A percentile compares a stretch with the other conserved stretches of the same genome.
Conservation (phyloP, 2,113 vertebrate species). For the Microcebus ravelobensis region DNA sequence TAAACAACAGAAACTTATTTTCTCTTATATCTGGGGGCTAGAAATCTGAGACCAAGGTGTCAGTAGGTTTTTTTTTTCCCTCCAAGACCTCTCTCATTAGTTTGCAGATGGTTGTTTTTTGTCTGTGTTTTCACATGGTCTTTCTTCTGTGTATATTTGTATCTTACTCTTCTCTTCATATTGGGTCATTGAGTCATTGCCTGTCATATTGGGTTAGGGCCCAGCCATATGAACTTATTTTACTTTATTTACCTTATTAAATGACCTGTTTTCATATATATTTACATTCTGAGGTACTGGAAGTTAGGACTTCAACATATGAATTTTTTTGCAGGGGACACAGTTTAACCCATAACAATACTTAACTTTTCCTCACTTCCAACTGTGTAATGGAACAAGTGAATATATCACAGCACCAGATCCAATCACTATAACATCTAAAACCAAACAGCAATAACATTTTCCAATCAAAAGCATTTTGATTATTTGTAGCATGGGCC, state of each 20-base stretch:
- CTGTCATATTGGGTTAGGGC: neutral
- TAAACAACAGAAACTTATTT: neutral
- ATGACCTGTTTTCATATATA: neutral
- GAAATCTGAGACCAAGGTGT: neutral
- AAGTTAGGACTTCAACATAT: neutral
- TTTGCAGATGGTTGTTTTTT: neutral
- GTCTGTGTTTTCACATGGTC: neutral
- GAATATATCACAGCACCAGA: neutral
- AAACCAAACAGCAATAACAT: neutral
- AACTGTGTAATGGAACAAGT: neutral
- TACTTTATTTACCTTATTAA: neutral
- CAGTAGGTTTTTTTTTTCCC: neutral
- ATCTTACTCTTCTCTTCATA: neutral
- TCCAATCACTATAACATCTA: neutral
- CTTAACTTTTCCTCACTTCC: neutral
- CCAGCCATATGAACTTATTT: neutral
- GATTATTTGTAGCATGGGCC: neutral
- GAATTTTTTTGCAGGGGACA: neutral
- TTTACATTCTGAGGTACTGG: neutral
- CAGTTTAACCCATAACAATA: neutral
- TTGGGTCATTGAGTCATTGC: neutral
- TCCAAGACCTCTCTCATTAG: neutral
- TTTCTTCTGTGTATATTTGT: neutral
- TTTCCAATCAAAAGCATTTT: neutral
- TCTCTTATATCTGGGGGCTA: neutral